Evolutionary conservation across 1,140 invertebrate species (phyloP), one percentile per base, ranked within the genome.

Genomic region (Phymastichus coffea): DNA sequence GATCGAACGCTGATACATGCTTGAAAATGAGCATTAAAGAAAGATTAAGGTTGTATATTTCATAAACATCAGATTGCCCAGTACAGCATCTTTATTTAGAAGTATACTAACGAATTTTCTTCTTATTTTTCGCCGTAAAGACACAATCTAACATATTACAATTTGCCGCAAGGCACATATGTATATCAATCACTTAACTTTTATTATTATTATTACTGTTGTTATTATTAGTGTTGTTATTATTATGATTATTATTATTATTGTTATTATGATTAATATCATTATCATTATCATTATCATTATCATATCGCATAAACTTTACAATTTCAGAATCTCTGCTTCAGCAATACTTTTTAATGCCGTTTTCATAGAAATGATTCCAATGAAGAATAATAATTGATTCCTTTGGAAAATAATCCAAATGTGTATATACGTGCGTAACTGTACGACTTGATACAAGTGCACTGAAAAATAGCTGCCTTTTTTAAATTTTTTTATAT

Each of bases 1-100:
- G 41, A 41, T 30, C 4, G 26, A 58, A 38, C 7, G 10, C 53
- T 59, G 54, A 60, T 60, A 60, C 57, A 54, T 60, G 57, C 51
- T 60, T 60, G 57, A 60, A 60, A 54, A 28, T 60, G 57, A 60
- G 57, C 54, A 60, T 60, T 43, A 53, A 52, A 22, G 25, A 17
- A 47, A 60, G 54, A 10, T 53, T n/a, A 48, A 48, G 46, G 14
- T 35, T 60, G 53, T 15, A 43, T 52, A 35, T 22, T 12, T 68
- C 65, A 57, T 41, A 68, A 62, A 59, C 47, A 44, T 65, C 52
- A 63, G 61, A 69, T 67, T 70, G 66, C 63, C 38, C 56, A 37
- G 59, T 61, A 64, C 47, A 54, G 33, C 58, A 58, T 53, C 28
- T 63, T 57, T 56, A 17, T 65, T 49, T 66, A 58, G 54, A 63